Evolutionary conservation across 1,140 invertebrate genomes (phyloP), one percentile per base, ranked within the genome.

Genomic region (Anoplolepis gracilipes): DNA sequence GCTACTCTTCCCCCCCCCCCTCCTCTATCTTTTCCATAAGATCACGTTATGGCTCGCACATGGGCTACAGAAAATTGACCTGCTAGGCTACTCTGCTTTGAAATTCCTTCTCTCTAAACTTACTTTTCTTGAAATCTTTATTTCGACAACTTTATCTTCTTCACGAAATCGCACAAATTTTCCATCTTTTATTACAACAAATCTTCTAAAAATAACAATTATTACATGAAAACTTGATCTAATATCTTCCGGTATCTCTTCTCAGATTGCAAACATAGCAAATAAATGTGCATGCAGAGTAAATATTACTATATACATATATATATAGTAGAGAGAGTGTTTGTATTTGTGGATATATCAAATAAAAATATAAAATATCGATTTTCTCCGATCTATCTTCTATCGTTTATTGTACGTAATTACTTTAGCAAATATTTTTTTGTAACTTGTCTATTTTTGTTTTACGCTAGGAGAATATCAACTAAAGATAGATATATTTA

Each of bases 281-380:
- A 57, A 57, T 13, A 82, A 42, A 72, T 59, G 42, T 70, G 10
- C 39, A 22, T 30, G 11, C 33, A 28, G 36, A 81, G 36, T n/a
- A 59, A 59, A 72, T 36, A 39, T 16, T 8, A 78, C 1, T 72
- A 46, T 30, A 13, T 42, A 13, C 11, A 13, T 42, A 13, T 39
- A 1, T 39, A 1, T 42, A 11, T 42, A 13, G 10, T 1, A 42
- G 6, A 36, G 4, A 5, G 33, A 5, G 39, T 39, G 8, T 64
- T 22, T 11, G 42, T 61, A 30, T 77, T 46, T 62, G 33, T 3
- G 4, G 7, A 77, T 42, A 62, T 77, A 19, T 79, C 13, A 65
- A 79, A 67, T 79, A 67, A 79, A 79, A 67, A 53, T 78, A n/a
- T 19, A 22, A 65, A 11, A 22, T 46, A 49, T 7, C 16, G 11